phyloP scores from a whole-genome alignment of 2,797 vertebrate genomes.

The Decapterus maruadsi region DNA sequence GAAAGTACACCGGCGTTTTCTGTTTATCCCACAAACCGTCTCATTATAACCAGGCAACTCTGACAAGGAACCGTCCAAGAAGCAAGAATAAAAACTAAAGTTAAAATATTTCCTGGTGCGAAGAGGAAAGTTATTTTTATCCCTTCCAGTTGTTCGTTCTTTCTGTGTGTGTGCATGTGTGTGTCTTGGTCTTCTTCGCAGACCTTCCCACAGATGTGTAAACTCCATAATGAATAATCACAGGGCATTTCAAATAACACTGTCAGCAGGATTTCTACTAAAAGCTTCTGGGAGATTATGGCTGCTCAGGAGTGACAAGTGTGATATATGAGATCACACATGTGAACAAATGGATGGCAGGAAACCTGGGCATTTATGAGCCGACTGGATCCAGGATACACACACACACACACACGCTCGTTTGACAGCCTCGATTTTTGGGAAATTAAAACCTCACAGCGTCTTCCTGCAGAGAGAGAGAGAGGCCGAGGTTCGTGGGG shows the following conservation, averaged over 20 bases:
- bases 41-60: conserved; percentile 43
- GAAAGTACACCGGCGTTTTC: conserved; percentile 71
- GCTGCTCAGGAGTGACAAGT: conserved; percentile 57
- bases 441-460: conserved; percentile 54
- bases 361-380: conserved; percentile 59
- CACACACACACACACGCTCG: conserved; percentile 11
- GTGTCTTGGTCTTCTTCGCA: conserved; percentile 23
- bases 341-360: conserved; percentile 69
- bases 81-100: conserved; percentile 6
- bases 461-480: conserved; percentile 28
- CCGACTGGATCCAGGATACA: conserved; percentile 50
- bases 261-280: conserved; percentile 66
- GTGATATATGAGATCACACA: conserved; percentile 73
- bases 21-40: conserved; percentile 55
- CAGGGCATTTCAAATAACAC: conserved; percentile 69
- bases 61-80: conserved; percentile 5
- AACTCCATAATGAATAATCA: conserved; percentile 67
- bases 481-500: background rate
- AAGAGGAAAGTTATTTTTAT: conserved; percentile 18
- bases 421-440: conserved; percentile 62
- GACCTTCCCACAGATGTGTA: conserved; percentile 34
- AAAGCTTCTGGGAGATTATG: conserved; percentile 69
- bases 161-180: background rate
- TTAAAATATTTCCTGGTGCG: conserved; percentile 11
- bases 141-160: background rate